Evolutionary conservation across 2,797 vertebrate species (phyloP).

Genomic region (Sebastes dallii): DNA sequence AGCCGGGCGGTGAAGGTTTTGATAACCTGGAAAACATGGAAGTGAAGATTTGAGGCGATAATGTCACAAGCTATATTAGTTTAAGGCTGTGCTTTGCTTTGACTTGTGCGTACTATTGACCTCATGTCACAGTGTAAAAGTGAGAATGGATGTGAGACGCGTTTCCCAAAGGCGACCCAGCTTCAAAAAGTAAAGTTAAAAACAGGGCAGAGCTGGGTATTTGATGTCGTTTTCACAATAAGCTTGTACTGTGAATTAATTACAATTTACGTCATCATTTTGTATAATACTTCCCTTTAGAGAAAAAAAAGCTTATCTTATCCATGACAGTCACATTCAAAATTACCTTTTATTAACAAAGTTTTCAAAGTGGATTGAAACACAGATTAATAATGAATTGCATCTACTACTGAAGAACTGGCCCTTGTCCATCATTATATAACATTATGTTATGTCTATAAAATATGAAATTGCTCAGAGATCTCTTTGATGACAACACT

Average conservation of each 20-base stretch:
- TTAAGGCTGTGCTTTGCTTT: conserved; percentile 20
- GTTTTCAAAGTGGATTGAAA: background rate
- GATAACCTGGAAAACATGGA: conserved; percentile 42
- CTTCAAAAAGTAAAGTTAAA: conserved; percentile 15
- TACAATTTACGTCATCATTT: background rate
- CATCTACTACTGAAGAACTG: background rate
- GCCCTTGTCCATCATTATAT: background rate
- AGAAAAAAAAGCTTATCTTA: background rate
- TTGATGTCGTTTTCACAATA: conserved; percentile 3
- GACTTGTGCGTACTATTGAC: conserved; percentile 13
- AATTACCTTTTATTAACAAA: background rate
- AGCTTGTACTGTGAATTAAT: background rate
- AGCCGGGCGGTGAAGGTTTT: conserved; percentile 35
- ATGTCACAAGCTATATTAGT: background rate
- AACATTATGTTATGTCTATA: background rate
- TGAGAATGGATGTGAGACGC: background rate
- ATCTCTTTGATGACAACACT: background rate
- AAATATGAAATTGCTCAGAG: background rate
- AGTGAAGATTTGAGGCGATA: conserved; percentile 35
- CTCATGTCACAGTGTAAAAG: conserved; percentile 15
- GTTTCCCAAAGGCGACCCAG: background rate
- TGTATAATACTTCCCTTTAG: background rate
- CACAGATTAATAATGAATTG: background rate
- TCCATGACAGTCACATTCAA: background rate
- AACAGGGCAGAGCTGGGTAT: background rate